Evolutionary conservation across 2,113 vertebrate species (phyloP).

Genomic region (Urocynchramus pylzowi): DNA sequence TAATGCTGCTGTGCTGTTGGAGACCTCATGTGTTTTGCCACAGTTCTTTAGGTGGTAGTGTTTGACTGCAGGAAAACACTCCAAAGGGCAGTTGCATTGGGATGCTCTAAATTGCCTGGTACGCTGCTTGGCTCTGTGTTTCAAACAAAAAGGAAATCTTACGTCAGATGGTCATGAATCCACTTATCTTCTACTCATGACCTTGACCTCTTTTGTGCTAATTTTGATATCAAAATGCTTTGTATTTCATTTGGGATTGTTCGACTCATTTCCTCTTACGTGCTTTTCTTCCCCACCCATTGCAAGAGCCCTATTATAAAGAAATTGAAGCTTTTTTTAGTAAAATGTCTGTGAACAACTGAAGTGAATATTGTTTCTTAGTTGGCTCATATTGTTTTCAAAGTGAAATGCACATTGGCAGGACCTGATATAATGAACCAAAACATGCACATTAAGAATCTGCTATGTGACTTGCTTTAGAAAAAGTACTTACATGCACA

Average conservation of each 20-base stretch:
- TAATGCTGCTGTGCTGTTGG: not conserved
- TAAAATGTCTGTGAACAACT: not conserved
- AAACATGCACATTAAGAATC: not conserved
- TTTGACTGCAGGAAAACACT: not conserved
- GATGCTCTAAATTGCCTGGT: not conserved
- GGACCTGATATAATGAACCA: not conserved
- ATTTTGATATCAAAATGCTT: conserved; percentile 26
- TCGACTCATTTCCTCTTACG: conserved; percentile 17
- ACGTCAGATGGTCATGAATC: not conserved
- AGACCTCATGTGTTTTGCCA: not conserved
- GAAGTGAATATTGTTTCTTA: not conserved
- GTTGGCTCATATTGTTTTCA: not conserved
- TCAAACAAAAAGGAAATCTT: not conserved
- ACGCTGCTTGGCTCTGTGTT: not conserved
- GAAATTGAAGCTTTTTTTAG: not conserved
- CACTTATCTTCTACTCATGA: not conserved
- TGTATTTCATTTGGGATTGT: conserved; percentile 13
- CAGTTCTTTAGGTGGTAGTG: not conserved
- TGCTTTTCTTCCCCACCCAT: conserved; percentile 18
- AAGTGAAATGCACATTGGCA: not conserved
- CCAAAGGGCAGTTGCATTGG: not conserved
- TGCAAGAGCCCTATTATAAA: not conserved
- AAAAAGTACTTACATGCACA: not conserved
- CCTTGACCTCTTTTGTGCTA: conserved; percentile 35
- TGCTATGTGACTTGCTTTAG: not conserved